Evolutionary conservation across 2,113 vertebrate species (phyloP).

Genomic region (Phalacrocorax brasilianus): DNA sequence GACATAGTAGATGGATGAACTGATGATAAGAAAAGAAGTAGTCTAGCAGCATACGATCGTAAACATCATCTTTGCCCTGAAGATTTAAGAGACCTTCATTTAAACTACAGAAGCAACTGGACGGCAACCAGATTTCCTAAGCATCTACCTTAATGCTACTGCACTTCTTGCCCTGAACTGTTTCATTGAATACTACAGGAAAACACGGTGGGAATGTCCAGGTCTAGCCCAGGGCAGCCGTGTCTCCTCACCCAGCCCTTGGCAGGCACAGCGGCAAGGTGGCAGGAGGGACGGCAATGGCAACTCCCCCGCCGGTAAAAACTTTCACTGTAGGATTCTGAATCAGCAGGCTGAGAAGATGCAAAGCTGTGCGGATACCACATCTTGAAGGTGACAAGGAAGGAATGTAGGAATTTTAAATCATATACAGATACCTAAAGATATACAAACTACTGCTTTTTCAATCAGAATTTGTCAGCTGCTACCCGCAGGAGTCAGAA

Average conservation of each 20-base stretch:
- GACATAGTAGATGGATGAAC: slow-evolving; percentile 97
- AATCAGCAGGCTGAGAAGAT: background rate
- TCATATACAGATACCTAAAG: background rate
- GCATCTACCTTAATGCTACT: background rate
- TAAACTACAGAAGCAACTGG: background rate
- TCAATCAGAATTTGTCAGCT: background rate
- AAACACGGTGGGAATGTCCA: background rate
- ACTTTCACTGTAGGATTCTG: background rate
- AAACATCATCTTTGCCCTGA: slow-evolving; percentile 98
- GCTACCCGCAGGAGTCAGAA: background rate
- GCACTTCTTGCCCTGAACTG: background rate
- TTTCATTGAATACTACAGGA: background rate
- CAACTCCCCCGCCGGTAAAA: background rate
- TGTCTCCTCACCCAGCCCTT: background rate
- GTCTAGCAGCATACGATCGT: slow-evolving; percentile 97
- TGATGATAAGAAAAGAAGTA: slow-evolving; percentile 99
- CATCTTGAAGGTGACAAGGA: background rate
- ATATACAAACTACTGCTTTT: background rate
- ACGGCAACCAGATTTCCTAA: background rate
- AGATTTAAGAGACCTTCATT: slow-evolving; percentile 69
- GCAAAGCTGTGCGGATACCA: background rate
- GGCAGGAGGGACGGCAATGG: background rate
- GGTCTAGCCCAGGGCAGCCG: background rate
- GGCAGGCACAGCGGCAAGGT: background rate
- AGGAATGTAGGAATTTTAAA: background rate